Base-by-base conservation (phyloP, 92 coral and sea anemone genomes). In the Siderastrea radians region DNA sequence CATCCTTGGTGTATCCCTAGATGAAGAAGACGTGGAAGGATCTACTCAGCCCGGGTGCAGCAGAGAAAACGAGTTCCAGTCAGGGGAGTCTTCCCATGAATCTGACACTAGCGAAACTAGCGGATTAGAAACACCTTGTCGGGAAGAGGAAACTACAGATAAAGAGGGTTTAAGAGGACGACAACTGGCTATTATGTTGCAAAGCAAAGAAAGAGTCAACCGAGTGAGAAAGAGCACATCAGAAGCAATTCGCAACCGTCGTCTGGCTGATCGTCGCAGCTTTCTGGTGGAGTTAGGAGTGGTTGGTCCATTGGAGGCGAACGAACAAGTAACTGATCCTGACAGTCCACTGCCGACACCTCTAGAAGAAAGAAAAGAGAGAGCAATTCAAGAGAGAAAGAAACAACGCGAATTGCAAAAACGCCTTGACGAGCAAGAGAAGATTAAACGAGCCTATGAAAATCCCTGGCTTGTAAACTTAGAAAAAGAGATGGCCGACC, bases 401-500 rank as follows among this genome's bases (percentile, higher is more conserved):
- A 2, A 68, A 3, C 46, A 52, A 52, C 55, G 63, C 63, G 63
- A 8, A 46, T n/a, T 3, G 14, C 74, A 45, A 13, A 14, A 7
- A 48, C 51, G 52, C 52, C 13, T 7, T 12, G 17, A 69, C 8
- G 11, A 46, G n/a, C 51, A 69, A 12, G 71, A 66, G 2, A 47
- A 47, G 74, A 14, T 4, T 5, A 47, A 69, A 14, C 38, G 38
- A 26, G 38, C 38, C 38, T 26, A 26, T 26, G 38, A 26, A 26
- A 49, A 72, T 72, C 77, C 45, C 2, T 72, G 77, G 77, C 59
- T 72, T 5, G 5, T 7, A 26, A 11, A 19, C 1, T 5, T 72
- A 2, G 77, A 72, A n/a, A 72, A n/a, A 11, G 77, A 72, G 46
- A 72, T 72, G 74, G 59, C 77, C 3, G 77, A 72, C 7, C 9